These are phyloP conservation scores for Aegotheles bennettii DNA, from an alignment of 2,113 vertebrate genomes.

Conservation along the genomic window DNA sequence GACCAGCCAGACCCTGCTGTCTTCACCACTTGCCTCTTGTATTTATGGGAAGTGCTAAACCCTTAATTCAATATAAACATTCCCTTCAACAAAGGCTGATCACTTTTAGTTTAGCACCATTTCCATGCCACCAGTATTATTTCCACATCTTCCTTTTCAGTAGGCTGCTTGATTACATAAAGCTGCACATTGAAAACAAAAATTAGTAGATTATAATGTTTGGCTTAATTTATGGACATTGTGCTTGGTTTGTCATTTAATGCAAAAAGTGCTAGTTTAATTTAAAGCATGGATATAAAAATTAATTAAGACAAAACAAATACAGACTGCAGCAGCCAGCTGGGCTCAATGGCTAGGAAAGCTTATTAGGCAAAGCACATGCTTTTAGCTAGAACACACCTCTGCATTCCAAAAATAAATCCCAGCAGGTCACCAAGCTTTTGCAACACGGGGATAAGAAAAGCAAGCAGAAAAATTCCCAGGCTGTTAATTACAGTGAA, in stretches of 20 bases:
- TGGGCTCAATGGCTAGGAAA: conserved; percentile 26
- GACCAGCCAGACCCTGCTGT: background rate
- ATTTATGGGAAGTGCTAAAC: background rate
- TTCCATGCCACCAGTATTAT: conserved; percentile 7
- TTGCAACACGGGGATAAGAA: background rate
- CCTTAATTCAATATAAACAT: background rate
- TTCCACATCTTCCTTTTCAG: background rate
- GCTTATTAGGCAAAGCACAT: conserved; percentile 27
- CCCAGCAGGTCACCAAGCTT: conserved; percentile 36
- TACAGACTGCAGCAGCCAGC: conserved; percentile 34
- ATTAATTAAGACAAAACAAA: conserved; percentile 55
- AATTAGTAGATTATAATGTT: conserved; percentile 44
- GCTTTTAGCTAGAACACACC: conserved; percentile 25
- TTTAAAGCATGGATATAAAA: conserved; percentile 30
- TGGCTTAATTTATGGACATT: conserved; percentile 42
- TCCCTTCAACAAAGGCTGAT: background rate
- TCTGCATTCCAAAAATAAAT: conserved; percentile 48
- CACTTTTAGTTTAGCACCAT: background rate
- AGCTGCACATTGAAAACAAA: background rate
- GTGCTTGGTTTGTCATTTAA: background rate
- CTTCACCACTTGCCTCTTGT: background rate
- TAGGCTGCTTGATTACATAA: background rate
- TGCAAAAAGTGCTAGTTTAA: background rate
- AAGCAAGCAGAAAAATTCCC: conserved; percentile 31
- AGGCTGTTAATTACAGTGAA: background rate